phyloP scores from a whole-genome alignment of 2,113 vertebrate genomes.

The Alaudala cheleensis region DNA sequence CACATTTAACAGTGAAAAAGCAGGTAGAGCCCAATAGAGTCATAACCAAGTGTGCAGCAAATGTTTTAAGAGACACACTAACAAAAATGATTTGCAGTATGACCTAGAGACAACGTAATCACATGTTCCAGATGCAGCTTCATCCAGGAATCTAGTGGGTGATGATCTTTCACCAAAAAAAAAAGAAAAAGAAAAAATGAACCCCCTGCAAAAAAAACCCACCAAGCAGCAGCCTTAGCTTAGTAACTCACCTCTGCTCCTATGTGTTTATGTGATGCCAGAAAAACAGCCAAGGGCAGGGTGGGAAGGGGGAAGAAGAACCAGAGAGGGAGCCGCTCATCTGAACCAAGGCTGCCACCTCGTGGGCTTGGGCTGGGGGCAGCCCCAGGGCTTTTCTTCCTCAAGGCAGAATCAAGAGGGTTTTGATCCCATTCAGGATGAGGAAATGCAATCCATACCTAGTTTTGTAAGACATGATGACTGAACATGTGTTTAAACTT shows the following conservation, averaged over 20 bases:
- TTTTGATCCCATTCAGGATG: neutral
- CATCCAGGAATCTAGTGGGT: neutral
- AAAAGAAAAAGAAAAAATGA: neutral
- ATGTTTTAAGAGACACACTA: neutral
- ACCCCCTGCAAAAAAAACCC: neutral
- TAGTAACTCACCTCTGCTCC: neutral
- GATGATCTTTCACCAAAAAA: neutral
- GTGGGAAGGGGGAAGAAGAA: too few species aligned
- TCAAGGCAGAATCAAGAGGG: neutral
- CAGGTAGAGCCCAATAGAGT: neutral
- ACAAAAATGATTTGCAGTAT: neutral
- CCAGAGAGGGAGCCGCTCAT: neutral
- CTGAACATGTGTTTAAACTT: slow-evolving; percentile 25
- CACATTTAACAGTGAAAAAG: neutral
- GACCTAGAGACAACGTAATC: neutral
- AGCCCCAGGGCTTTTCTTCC: neutral
- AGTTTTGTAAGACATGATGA: neutral
- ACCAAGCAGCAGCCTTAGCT: neutral
- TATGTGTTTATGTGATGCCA: neutral
- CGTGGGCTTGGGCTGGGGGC: neutral
- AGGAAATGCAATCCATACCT: neutral
- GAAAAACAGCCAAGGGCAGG: rapidly evolving
- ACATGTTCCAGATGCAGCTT: neutral
- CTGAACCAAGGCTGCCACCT: neutral
- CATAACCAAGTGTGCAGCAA: neutral